Evolutionary conservation across 2,113 vertebrate genomes (phyloP).

Genomic region (Eonycteris spelaea): DNA sequence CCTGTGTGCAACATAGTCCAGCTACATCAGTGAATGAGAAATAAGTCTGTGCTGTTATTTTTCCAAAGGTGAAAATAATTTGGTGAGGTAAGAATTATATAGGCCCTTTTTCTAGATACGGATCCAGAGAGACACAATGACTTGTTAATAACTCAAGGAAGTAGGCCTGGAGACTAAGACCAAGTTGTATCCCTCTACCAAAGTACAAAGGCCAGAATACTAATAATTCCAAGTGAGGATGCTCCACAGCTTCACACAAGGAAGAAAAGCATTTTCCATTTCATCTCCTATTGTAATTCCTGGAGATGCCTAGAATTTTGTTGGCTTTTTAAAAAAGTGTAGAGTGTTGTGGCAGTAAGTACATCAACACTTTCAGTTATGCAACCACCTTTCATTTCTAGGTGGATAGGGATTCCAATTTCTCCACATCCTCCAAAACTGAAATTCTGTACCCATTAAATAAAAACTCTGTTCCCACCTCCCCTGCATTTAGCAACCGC

Average conservation of each 20-base stretch:
- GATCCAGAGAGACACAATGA: background rate
- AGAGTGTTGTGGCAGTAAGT: background rate
- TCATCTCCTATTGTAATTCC: background rate
- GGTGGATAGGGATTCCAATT: background rate
- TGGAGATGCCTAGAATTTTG: background rate
- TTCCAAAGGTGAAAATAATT: conserved; percentile 22
- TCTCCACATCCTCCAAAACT: background rate
- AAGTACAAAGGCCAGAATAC: background rate
- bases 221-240: conserved; percentile 10
- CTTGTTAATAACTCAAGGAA: background rate
- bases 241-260: background rate
- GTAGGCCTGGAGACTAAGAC: background rate
- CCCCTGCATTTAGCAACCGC: background rate
- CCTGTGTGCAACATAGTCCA: background rate
- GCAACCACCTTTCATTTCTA: background rate
- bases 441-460: background rate
- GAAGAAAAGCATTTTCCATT: background rate
- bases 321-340: background rate
- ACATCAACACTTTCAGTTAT: background rate
- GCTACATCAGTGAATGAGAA: background rate
- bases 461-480: background rate
- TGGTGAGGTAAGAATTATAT: background rate
- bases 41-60: background rate
- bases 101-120: background rate
- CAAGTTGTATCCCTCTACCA: background rate